phyloP scores from a whole-genome alignment of 2,888 invertebrate species.

The Ramazzottius varieornatus region DNA sequence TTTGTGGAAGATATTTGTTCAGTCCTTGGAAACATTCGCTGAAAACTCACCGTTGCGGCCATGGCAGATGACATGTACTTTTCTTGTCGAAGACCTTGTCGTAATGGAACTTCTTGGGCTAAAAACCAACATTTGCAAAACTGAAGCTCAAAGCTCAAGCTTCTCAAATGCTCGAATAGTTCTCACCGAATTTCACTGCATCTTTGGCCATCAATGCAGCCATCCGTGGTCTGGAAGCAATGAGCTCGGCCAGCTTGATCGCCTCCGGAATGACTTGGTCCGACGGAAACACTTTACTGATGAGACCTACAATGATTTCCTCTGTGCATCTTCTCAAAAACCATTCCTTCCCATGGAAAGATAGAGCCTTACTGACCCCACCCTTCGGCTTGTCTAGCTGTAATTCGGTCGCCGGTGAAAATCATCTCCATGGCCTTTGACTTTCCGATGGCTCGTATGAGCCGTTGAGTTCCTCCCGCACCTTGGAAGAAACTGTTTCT shows the following conservation, averaged over 20 bases:
- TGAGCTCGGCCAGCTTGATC: neutral
- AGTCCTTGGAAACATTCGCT: too few species aligned
- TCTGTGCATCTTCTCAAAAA: neutral
- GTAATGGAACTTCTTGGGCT: neutral
- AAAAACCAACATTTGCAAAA: too few species aligned
- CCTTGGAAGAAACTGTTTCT: too few species aligned
- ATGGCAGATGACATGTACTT: neutral
- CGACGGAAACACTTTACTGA: neutral
- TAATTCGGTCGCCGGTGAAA: slow-evolving; percentile 25
- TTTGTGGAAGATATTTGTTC: neutral
- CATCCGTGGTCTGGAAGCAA: neutral
- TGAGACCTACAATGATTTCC: neutral
- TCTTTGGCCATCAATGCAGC: neutral
- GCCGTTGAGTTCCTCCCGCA: slow-evolving; percentile 28
- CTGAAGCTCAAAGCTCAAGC: too few species aligned
- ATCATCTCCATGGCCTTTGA: slow-evolving; percentile 29
- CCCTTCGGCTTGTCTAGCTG: slow-evolving; percentile 24
- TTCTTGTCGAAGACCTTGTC: neutral
- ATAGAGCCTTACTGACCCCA: neutral
- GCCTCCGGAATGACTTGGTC: neutral
- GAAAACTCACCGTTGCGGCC: neutral
- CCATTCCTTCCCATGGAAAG: neutral
- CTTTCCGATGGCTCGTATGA: slow-evolving; percentile 26
- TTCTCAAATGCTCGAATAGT: too few species aligned
- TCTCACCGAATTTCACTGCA: neutral